Percentiles rank a stretch among this genome's conserved stretches.
Evolutionary conservation across 2,113 vertebrate genomes (phyloP).

Genomic region (Melanotaenia duboulayi): DNA sequence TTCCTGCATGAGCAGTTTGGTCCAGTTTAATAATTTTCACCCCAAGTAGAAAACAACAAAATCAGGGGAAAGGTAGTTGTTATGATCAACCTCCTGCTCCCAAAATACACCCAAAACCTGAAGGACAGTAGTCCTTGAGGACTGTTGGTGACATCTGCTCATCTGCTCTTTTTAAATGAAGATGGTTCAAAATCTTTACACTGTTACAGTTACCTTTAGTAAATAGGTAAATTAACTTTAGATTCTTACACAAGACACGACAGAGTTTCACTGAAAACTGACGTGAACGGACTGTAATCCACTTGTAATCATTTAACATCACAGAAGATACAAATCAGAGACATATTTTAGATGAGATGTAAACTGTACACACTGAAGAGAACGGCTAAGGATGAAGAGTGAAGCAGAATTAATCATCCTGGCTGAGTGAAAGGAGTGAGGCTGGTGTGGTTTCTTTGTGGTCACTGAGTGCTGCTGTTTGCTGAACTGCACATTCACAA

Average conservation of each 20-base stretch:
- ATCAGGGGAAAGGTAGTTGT: neutral
- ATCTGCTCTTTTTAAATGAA: too few relatives aligned
- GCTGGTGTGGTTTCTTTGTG: conserved; percentile 15
- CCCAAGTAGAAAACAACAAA: neutral
- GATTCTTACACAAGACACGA: too few relatives aligned
- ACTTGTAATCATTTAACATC: neutral
- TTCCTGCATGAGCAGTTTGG: too few relatives aligned
- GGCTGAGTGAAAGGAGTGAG: neutral
- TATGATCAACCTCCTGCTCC: neutral
- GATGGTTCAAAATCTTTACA: too few relatives aligned
- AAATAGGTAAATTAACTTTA: too few relatives aligned
- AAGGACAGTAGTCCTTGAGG: too few relatives aligned
- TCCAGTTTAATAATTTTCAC: neutral
- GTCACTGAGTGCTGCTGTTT: conserved; percentile 38
- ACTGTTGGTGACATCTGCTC: too few relatives aligned
- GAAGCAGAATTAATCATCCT: neutral
- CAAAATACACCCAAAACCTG: too few relatives aligned
- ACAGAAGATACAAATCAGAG: neutral
- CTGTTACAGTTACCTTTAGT: too few relatives aligned
- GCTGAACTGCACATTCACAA: conserved; percentile 54
- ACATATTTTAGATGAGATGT: neutral
- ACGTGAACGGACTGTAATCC: too few relatives aligned
- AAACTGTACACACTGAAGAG: neutral
- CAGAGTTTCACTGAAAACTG: too few relatives aligned
- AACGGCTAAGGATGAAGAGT: neutral